Base-by-base conservation (phyloP, 1,140 invertebrate species). In the Oedothorax gibbosus region DNA sequence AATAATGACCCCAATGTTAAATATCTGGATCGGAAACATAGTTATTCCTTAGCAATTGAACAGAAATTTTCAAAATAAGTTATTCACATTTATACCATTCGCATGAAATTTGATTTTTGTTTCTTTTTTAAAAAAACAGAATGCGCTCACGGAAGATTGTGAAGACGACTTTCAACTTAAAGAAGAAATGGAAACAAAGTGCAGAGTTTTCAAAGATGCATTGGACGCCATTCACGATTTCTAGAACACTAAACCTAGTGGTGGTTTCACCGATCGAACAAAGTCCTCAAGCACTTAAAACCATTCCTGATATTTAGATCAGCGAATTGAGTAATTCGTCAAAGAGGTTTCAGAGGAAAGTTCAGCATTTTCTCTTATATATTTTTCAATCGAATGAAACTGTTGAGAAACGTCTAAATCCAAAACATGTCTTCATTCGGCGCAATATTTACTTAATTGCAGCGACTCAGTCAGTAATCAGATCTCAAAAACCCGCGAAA, bases 221-320 rank as follows among this genome's bases (percentile, higher is more conserved):
- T 10, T 79, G 21, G 76, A 79, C 11, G 76, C 76, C 64, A 79
- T 79, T 49, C 76, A 79, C 15, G 50, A 49, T 7, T 79, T 79
- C 18, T 79, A 72, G 57, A 62, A 62, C 2, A 62, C 57, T 62
- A 62, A 62, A 62, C 2, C 57, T 62, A 12, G 57, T 62, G 12
- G 18, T 18, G 12, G 57, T 62, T 62, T 18, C 57, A 62, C 5
- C 2, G 35, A 35, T 35, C 5, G 35, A 35, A 35, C 35, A 35
- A 35, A 35, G 35, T 35, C 35, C 35, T 35, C 35, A 35, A 2
- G 35, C 35, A 35, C 35, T 35, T 35, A 35, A 35, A 35, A 35
- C 1, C 35, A 35, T 35, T 35, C 35, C 2, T 35, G 35, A 5
- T 35, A 35, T 35, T 35, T 35, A 35, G 35, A 35, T 35, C 35